Base-by-base conservation (phyloP, 2,888 invertebrate genomes). In the Omphaloscelis lunosa region DNA sequence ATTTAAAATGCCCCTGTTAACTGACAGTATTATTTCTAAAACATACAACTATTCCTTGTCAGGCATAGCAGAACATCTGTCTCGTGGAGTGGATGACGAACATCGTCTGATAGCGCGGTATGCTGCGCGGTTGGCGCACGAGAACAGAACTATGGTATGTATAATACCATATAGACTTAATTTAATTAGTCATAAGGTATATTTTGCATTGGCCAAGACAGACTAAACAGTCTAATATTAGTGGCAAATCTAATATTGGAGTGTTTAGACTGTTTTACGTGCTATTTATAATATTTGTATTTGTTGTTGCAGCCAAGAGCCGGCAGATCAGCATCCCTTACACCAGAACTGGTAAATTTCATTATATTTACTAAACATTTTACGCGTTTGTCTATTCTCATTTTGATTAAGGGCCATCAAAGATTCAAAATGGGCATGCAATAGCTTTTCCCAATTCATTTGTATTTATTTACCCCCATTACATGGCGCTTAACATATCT, bases 31-130 rank as follows among this genome's bases (percentile, higher is more conserved):
- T 39, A 39, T 11, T 23, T 27, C 8, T 73, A 5, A 73, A 41
- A 12, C 23, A 62, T 41, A 17, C 48, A 27, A n/a, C 20, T 45
- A 48, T 41, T 17, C 9, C 5, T 58, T 39, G 0, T 11, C 68
- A 93, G 95, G 95, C 90, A 94, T 96, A 94, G 95, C 94, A 15
- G 96, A 96, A n/a, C 96, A 96, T 66, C 79, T 96, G 11, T 97
- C 96, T 77, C 97, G 97, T 82, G 98, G 97, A 58, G 96, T 95
- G 29, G 99, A 99, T 93, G 99, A 99, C 94, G 99, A 99, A 93
- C 99, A 99, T 94, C 97, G 99, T 81, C 97, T 99, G 83, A 99
- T 99, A 93, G 99, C 99, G 65, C 97, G 99, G 90, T 99, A 99
- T 95, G 99, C 99, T 5, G 99, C 99, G 15, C 97, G 99, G 88